Evolutionary conservation across 1,140 invertebrate species (phyloP).

Genomic region (Aphaenogaster ashmeadi): DNA sequence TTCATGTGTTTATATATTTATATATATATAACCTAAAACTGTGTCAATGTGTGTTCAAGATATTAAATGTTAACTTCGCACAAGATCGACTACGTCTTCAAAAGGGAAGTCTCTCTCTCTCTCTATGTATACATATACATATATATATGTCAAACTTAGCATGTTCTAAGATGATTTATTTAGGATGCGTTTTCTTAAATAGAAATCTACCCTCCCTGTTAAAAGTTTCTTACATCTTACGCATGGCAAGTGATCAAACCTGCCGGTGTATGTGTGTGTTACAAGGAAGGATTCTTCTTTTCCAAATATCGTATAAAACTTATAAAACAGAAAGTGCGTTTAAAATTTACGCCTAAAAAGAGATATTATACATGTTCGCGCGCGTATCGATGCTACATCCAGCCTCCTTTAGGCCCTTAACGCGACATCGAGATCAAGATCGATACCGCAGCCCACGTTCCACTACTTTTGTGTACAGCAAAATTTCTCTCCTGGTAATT

Average conservation of each 20-base stretch:
- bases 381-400: slow-evolving; percentile 74
- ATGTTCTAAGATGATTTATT: slow-evolving; percentile 70
- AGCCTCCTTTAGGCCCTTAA: slow-evolving; percentile 79
- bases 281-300: slow-evolving; percentile 71
- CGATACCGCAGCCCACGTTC: slow-evolving; percentile 49
- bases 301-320: slow-evolving; percentile 79
- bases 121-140: slow-evolving; percentile 67
- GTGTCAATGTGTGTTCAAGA: slow-evolving; percentile 63
- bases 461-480: slow-evolving; percentile 47
- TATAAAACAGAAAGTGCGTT: slow-evolving; percentile 80
- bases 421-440: slow-evolving; percentile 74
- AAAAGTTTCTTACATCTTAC: slow-evolving; percentile 72
- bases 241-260: slow-evolving; percentile 47
- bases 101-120: slow-evolving; percentile 70
- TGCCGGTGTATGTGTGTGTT: slow-evolving; percentile 38
- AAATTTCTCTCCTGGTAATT: slow-evolving; percentile 43
- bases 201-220: slow-evolving; percentile 73
- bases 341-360: slow-evolving; percentile 77
- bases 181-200: slow-evolving; percentile 69
- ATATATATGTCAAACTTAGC: slow-evolving; percentile 76
- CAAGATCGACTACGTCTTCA: slow-evolving; percentile 70
- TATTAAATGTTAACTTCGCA: slow-evolving; percentile 72
- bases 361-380: slow-evolving; percentile 75
- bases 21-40: slow-evolving; percentile 71
- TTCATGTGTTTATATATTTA: slow-evolving; percentile 12